Percentiles rank a stretch among this genome's conserved stretches.
Conservation (phyloP, 2,797 vertebrate genomes). For the Antrozous pallidus region DNA sequence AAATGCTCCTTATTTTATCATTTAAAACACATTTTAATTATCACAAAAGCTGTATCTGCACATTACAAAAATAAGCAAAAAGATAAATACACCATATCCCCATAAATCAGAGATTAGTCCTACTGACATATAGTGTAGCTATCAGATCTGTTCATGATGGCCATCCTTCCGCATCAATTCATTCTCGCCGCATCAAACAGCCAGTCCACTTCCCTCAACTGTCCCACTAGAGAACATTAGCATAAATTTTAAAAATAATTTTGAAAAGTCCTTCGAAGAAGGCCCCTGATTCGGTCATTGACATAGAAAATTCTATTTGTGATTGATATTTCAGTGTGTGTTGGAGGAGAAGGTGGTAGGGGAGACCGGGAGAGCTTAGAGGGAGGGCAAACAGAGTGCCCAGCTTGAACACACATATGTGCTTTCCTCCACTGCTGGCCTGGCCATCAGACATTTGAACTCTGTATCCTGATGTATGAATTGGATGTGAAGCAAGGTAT, state of each 20-base stretch:
- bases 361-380: not conserved
- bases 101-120: not conserved
- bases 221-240: not conserved
- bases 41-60: not conserved
- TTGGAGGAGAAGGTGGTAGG: not conserved
- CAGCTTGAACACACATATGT: fast-evolving
- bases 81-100: not conserved
- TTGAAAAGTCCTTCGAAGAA: not conserved
- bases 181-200: not conserved
- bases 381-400: fast-evolving
- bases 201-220: not conserved
- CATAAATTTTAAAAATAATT: not conserved
- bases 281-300: not conserved
- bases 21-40: not conserved
- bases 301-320: not conserved
- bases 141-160: not conserved
- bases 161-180: not conserved
- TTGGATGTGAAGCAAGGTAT: not conserved
- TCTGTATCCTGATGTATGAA: not conserved
- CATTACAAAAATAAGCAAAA: not conserved
- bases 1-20: not conserved
- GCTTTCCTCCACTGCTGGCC: not conserved
- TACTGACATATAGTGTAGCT: not conserved
- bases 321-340: not conserved
- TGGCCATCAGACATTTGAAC: not conserved